Evolutionary conservation across 2,888 invertebrate genomes (phyloP).

Genomic region (Notocelia uddmanniana): DNA sequence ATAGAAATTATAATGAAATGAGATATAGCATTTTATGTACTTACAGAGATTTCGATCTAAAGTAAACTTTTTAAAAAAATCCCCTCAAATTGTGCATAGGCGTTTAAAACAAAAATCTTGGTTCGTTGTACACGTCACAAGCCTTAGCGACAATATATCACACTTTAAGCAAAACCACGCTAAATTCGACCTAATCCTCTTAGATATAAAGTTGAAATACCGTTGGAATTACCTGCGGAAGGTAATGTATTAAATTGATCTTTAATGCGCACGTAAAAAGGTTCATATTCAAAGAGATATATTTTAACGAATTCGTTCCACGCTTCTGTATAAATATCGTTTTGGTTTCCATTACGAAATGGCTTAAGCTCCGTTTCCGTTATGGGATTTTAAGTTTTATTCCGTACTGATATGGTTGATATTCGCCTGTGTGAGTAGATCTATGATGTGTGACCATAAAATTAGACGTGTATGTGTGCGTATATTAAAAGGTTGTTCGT

Average conservation of each 20-base stretch:
- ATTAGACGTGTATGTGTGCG: conserved; percentile 69
- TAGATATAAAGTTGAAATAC: background rate
- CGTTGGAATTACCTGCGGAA: background rate
- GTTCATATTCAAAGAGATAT: background rate
- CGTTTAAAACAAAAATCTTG: conserved; percentile 22
- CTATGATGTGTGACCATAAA: conserved; percentile 62
- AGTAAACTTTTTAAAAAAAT: background rate
- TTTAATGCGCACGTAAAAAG: background rate
- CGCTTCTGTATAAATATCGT: conserved; percentile 36
- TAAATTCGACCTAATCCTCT: background rate
- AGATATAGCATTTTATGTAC: too few relatives aligned
- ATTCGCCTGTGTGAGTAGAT: conserved; percentile 35
- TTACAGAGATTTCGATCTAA: background rate
- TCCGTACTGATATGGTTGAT: conserved; percentile 30
- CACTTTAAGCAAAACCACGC: background rate
- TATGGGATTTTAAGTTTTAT: conserved; percentile 50
- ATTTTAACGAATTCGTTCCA: conserved; percentile 32
- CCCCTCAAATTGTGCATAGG: background rate
- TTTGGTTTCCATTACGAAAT: conserved; percentile 4
- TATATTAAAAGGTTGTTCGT: conserved; percentile 72
- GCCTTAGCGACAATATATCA: conserved; percentile 28
- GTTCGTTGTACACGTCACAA: conserved; percentile 13
- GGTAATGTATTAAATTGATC: background rate
- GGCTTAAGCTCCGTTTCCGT: background rate
- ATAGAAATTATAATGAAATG: too few relatives aligned